These are phyloP conservation scores for Meleagris gallopavo DNA, from an alignment of 2,113 vertebrate species.

Conservation along the genomic window DNA sequence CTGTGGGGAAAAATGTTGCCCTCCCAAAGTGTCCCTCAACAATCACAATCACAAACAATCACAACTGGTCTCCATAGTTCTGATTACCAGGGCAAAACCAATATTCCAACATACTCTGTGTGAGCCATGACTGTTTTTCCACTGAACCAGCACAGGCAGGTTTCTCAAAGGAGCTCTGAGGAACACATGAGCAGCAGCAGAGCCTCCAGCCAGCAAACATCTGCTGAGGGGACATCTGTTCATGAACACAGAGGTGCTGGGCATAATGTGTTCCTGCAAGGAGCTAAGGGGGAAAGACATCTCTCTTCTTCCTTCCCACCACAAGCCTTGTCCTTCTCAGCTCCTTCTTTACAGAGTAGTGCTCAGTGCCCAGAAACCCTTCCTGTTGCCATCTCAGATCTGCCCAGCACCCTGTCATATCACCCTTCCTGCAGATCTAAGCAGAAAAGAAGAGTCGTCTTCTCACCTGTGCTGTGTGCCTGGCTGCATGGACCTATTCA, in stretches of 20 bases:
- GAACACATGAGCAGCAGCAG: background rate
- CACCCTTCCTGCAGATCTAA: background rate
- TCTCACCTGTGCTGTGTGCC: background rate
- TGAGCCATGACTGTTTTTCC: background rate
- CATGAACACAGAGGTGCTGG: background rate
- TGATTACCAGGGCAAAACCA: background rate
- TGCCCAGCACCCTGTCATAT: background rate
- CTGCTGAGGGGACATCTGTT: background rate
- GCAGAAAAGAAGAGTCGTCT: background rate
- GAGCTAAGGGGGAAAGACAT: background rate
- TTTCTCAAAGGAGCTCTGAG: background rate
- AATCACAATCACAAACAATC: no score
- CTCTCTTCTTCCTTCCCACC: background rate
- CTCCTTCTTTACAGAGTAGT: background rate
- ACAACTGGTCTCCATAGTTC: no score
- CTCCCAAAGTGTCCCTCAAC: background rate
- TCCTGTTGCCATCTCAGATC: background rate
- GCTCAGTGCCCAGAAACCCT: rapidly evolving
- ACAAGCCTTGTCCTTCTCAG: rapidly evolving
- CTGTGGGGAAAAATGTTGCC: background rate
- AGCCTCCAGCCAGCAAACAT: background rate
- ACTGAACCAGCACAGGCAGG: background rate
- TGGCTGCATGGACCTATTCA: background rate
- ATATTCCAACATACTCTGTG: rapidly evolving
- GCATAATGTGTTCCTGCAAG: background rate